A percentile compares a stretch with the other conserved stretches of the same genome.
phyloP scores from a whole-genome alignment of 2,888 invertebrate species.

The Chloroclystis v-ata region DNA sequence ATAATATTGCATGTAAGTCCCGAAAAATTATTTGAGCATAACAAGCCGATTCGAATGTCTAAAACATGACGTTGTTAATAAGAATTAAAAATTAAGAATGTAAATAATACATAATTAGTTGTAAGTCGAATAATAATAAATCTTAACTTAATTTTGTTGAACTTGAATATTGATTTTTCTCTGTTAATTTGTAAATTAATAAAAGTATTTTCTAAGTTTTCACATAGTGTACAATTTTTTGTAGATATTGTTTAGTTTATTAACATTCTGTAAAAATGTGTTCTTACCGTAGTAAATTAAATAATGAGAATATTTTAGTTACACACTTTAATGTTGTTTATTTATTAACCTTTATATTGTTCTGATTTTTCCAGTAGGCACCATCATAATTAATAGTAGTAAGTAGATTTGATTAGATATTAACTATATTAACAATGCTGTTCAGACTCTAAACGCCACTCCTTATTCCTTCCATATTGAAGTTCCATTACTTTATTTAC shows the following conservation, averaged over 20 bases:
- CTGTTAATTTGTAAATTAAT: slow-evolving; percentile 73
- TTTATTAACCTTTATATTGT: slow-evolving; percentile 38
- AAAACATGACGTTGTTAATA: slow-evolving; percentile 62
- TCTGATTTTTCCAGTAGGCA: not conserved
- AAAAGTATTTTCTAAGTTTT: slow-evolving; percentile 66
- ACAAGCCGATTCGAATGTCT: slow-evolving; percentile 36
- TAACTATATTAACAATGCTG: too few species aligned
- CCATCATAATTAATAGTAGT: too few species aligned
- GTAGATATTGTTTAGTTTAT: slow-evolving; percentile 75
- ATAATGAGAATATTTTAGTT: slow-evolving; percentile 79
- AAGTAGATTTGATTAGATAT: too few species aligned
- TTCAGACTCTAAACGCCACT: too few species aligned
- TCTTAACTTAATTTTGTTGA: slow-evolving; percentile 75
- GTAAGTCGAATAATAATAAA: slow-evolving; percentile 58
- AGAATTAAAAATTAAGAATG: slow-evolving; percentile 42
- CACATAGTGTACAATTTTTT: slow-evolving; percentile 78
- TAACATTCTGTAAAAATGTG: slow-evolving; percentile 80
- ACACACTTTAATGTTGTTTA: slow-evolving; percentile 62
- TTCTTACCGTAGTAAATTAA: slow-evolving; percentile 79
- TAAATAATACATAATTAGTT: slow-evolving; percentile 65
- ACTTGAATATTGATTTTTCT: slow-evolving; percentile 71
- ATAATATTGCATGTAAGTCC: slow-evolving; percentile 1
- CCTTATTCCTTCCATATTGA: too few species aligned
- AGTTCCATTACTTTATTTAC: too few species aligned
- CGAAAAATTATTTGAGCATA: slow-evolving; percentile 13